phyloP scores from a whole-genome alignment of 2,888 invertebrate genomes.

The Torymus auratus region DNA sequence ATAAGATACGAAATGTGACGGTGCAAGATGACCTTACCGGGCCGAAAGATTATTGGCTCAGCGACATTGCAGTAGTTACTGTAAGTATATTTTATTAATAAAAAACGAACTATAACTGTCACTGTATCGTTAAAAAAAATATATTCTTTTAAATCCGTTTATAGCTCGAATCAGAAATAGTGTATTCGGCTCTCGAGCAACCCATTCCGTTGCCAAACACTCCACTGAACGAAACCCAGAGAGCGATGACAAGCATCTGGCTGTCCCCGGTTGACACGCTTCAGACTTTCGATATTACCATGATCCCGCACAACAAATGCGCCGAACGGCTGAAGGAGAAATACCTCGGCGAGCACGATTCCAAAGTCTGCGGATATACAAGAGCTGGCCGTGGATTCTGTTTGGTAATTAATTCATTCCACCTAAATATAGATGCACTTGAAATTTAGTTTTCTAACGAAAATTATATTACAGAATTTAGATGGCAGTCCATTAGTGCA shows the following conservation, averaged over 20 bases:
- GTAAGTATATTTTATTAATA: conserved; percentile 45
- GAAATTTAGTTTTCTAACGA: not conserved
- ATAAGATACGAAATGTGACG: conserved; percentile 47
- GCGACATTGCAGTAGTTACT: conserved; percentile 59
- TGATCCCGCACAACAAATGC: conserved; percentile 39
- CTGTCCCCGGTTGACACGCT: conserved; percentile 28
- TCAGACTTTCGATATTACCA: conserved; percentile 33
- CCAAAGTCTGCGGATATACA: conserved; percentile 50
- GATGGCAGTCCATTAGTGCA: conserved; percentile 49
- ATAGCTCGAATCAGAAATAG: conserved; percentile 56
- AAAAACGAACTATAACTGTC: not conserved
- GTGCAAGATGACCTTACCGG: conserved; percentile 47
- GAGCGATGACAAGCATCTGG: conserved; percentile 47
- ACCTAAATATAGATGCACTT: not conserved
- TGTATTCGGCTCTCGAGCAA: conserved; percentile 46
- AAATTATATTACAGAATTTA: conserved; percentile 35
- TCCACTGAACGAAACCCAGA: conserved; percentile 35
- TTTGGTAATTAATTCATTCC: conserved; percentile 31
- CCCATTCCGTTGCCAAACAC: conserved; percentile 44
- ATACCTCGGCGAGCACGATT: conserved; percentile 47
- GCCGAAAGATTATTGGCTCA: conserved; percentile 50
- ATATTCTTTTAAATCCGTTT: no score
- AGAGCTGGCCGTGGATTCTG: conserved; percentile 48
- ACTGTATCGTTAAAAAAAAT: no score
- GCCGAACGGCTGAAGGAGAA: conserved; percentile 36